Evolutionary conservation across 2,888 invertebrate genomes (phyloP).

Genomic region (Epistrophella euchroma): DNA sequence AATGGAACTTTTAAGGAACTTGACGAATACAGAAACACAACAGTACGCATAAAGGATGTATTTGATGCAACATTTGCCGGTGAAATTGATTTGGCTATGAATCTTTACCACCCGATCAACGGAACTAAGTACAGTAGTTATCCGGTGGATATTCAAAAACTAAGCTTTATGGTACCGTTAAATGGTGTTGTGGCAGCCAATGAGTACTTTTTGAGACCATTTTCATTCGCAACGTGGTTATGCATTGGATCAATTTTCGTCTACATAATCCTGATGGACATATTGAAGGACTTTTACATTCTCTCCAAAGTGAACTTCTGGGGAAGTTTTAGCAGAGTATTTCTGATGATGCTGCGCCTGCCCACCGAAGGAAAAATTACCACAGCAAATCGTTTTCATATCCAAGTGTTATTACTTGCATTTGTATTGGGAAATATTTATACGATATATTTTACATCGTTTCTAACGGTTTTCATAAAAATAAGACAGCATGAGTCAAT

Average conservation of each 20-base stretch:
- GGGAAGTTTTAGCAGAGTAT: slow-evolving; percentile 10
- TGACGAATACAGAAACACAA: background rate
- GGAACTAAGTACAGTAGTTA: slow-evolving; percentile 31
- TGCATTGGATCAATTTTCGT: slow-evolving; percentile 22
- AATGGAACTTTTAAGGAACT: slow-evolving; percentile 46
- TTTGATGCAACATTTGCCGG: slow-evolving; percentile 3
- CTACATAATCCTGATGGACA: slow-evolving; percentile 35
- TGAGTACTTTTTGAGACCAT: slow-evolving; percentile 47
- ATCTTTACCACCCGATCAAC: background rate
- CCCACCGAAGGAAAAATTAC: background rate
- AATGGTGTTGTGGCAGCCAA: slow-evolving; percentile 33
- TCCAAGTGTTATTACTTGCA: slow-evolving; percentile 35
- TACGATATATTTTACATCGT: slow-evolving; percentile 46
- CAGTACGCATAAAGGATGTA: background rate
- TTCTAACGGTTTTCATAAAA: slow-evolving; percentile 51
- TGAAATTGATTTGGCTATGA: slow-evolving; percentile 49
- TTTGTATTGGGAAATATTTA: slow-evolving; percentile 49
- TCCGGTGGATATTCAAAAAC: background rate
- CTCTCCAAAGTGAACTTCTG: background rate
- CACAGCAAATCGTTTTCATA: background rate
- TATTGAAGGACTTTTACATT: background rate
- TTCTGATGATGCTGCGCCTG: slow-evolving; percentile 19
- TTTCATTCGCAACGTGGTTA: background rate
- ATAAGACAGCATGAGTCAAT: slow-evolving; percentile 30
- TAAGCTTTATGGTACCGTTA: slow-evolving; percentile 23